These are phyloP conservation scores for Zaprionus capensis DNA, from an alignment of 1,140 invertebrate species.

Conservation along the genomic window DNA sequence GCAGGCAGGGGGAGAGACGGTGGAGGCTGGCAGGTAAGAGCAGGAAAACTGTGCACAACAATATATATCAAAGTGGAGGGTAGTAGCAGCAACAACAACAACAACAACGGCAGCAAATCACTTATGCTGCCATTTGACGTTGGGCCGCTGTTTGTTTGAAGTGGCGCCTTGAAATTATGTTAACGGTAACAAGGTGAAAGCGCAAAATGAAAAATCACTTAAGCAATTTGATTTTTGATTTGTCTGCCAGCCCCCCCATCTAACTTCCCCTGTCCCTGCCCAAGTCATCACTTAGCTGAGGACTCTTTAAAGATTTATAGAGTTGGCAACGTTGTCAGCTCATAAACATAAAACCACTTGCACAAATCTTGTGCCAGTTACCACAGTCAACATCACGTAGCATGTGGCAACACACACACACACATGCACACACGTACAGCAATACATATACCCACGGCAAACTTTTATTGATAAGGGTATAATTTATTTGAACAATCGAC, in stretches of 20 bases:
- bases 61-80: slow-evolving; percentile 72
- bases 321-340: slow-evolving; percentile 48
- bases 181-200: slow-evolving; percentile 79
- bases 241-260: slow-evolving; percentile 34
- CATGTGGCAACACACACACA: slow-evolving; percentile 26
- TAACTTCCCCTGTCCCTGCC: not conserved
- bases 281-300: no score
- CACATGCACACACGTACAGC: not conserved
- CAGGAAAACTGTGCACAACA: slow-evolving; percentile 50
- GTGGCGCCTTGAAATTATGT: slow-evolving; percentile 71
- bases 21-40: not conserved
- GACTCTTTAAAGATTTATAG: slow-evolving; percentile 71
- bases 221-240: slow-evolving; percentile 81
- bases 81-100: slow-evolving; percentile 1
- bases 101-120: slow-evolving; percentile 59
- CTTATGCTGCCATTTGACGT: slow-evolving; percentile 69
- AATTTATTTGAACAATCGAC: slow-evolving; percentile 83
- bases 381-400: slow-evolving; percentile 69
- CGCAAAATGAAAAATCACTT: slow-evolving; percentile 81
- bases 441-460: not conserved
- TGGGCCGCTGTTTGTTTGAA: slow-evolving; percentile 56
- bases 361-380: slow-evolving; percentile 73
- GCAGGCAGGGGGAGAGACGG: not conserved
- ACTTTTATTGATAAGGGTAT: slow-evolving; percentile 82
- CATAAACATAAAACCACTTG: slow-evolving; percentile 68